phyloP scores from a whole-genome alignment of 1,140 invertebrate species.

The Drosophila lacteicornis region DNA sequence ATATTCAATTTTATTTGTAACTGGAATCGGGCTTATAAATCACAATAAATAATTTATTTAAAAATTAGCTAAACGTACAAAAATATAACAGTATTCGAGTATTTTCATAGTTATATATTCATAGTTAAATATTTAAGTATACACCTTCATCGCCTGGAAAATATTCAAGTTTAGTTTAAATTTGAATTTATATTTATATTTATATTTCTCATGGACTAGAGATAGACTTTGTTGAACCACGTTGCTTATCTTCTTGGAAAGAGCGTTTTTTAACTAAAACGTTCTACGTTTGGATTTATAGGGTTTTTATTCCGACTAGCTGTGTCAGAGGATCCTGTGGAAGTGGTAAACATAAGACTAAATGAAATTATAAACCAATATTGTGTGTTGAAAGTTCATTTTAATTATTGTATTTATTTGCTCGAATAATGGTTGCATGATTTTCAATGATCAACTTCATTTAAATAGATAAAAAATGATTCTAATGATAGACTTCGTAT shows the following conservation, averaged over 20 bases:
- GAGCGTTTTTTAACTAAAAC: conserved; percentile 3
- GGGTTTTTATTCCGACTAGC: not conserved
- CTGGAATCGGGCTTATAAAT: conserved; percentile 78
- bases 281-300: not conserved
- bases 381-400: conserved; percentile 39
- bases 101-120: conserved; percentile 57
- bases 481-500: conserved; percentile 20
- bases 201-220: conserved; percentile 52
- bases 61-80: conserved; percentile 84
- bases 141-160: conserved; percentile 30
- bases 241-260: conserved; percentile 20
- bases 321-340: conserved; percentile 16
- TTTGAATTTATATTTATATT: conserved; percentile 33
- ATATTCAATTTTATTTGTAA: conserved; percentile 69
- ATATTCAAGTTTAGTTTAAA: conserved; percentile 24
- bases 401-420: conserved; percentile 66
- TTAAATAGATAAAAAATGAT: conserved; percentile 55
- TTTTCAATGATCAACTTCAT: conserved; percentile 42
- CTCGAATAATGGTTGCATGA: conserved; percentile 56
- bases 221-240: conserved; percentile 39
- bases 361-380: conserved; percentile 40
- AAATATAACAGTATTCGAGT: conserved; percentile 78
- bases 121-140: conserved; percentile 59
- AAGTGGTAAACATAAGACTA: conserved; percentile 15
- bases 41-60: conserved; percentile 81